phyloP scores from a whole-genome alignment of 2,888 invertebrate species.

The Andrena marginata region DNA sequence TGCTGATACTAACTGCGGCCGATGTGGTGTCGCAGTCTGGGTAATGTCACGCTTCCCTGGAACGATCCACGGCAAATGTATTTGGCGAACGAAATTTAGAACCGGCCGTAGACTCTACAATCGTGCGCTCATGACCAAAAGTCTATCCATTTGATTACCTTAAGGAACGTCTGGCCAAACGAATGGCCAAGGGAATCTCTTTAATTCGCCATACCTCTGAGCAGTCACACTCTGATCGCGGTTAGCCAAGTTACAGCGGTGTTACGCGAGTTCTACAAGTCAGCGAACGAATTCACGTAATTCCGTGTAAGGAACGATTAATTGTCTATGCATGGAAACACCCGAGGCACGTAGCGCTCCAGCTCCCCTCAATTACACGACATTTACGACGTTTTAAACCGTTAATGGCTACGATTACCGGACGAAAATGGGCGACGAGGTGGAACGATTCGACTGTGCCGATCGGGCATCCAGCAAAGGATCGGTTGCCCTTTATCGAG shows the following conservation, averaged over 20 bases:
- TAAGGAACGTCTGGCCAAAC: background rate
- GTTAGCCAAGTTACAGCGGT: background rate
- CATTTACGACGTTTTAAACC: slow-evolving; percentile 9
- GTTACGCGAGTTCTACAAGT: background rate
- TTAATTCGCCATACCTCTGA: background rate
- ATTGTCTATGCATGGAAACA: slow-evolving; percentile 36
- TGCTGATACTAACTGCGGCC: slow-evolving; percentile 40
- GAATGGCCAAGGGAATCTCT: background rate
- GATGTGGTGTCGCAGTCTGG: background rate
- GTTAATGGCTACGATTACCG: slow-evolving; percentile 16
- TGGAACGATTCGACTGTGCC: background rate
- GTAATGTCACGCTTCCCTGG: slow-evolving; percentile 22
- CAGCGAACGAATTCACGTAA: slow-evolving; percentile 20
- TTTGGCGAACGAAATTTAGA: slow-evolving; percentile 2
- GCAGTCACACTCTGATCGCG: background rate
- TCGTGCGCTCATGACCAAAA: background rate
- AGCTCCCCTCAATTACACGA: slow-evolving; percentile 20
- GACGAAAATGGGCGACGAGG: background rate
- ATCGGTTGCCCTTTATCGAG: background rate
- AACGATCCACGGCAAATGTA: background rate
- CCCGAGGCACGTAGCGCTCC: slow-evolving; percentile 2
- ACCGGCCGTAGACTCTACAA: background rate
- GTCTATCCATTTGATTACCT: background rate
- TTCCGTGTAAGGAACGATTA: slow-evolving; percentile 35
- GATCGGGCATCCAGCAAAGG: background rate